Percentiles rank a stretch among this genome's conserved stretches.
These are phyloP conservation scores for Ramphastos sulfuratus DNA, from an alignment of 2,113 vertebrate genomes.

Conservation along the genomic window DNA sequence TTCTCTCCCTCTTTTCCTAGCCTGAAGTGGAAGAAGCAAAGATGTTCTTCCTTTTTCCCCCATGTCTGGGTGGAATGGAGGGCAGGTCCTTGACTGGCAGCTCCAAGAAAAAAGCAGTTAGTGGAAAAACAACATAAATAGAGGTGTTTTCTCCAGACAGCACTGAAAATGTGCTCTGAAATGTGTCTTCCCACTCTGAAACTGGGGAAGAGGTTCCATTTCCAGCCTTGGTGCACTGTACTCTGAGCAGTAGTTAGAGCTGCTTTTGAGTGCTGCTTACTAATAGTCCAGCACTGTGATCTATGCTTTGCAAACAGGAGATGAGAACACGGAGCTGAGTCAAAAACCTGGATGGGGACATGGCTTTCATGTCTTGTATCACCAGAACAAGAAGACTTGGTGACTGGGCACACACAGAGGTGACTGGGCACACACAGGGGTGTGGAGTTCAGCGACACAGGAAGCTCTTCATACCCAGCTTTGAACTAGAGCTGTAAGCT, in stretches of 20 bases:
- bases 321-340: background rate
- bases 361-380: background rate
- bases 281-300: background rate
- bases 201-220: background rate
- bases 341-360: background rate
- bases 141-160: background rate
- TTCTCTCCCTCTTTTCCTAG: background rate
- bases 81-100: too few species aligned
- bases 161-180: background rate
- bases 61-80: background rate
- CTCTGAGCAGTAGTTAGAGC: background rate
- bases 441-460: rapidly evolving
- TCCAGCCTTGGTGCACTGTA: background rate
- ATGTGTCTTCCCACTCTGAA: background rate
- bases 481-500: background rate
- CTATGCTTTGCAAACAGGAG: background rate
- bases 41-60: background rate
- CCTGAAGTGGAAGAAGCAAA: background rate
- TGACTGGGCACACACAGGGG: too few species aligned
- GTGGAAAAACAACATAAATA: background rate
- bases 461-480: background rate
- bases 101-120: background rate
- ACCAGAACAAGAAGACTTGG: background rate
- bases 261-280: background rate
- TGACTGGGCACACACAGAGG: background rate